These are phyloP conservation scores for Tribolium freemani DNA, from an alignment of 2,888 invertebrate genomes.

Conservation along the genomic window DNA sequence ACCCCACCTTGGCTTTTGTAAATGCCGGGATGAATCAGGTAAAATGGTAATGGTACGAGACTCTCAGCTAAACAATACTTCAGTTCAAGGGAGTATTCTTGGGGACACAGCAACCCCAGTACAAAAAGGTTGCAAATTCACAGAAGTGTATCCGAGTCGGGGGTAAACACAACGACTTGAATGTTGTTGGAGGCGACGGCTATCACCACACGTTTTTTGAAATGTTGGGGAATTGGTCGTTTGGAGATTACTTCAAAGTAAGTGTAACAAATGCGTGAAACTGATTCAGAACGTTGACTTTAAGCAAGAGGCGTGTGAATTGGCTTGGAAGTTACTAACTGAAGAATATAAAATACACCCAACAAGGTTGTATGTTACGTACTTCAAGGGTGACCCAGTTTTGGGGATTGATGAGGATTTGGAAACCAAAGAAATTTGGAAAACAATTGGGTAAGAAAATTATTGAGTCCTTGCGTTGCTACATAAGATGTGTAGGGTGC, in stretches of 20 bases:
- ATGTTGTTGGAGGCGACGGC: constrained; percentile 90
- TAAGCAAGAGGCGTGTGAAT: constrained; percentile 88
- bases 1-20: constrained; percentile 91
- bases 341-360: constrained; percentile 83
- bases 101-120: constrained; percentile 77
- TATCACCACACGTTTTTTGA: constrained; percentile 99
- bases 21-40: constrained; percentile 98
- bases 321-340: constrained; percentile 90
- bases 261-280: neutral
- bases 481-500: constrained; percentile 73
- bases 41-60: constrained; percentile 8
- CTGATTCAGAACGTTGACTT: constrained; percentile 7
- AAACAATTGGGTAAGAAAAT: constrained; percentile 76
- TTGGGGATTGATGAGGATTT: constrained; percentile 82
- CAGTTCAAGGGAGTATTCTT: constrained; percentile 95
- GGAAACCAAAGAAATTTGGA: constrained; percentile 89
- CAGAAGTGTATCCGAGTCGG: constrained; percentile 97
- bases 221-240: constrained; percentile 99
- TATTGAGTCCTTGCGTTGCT: neutral
- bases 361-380: constrained; percentile 88
- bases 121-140: constrained; percentile 82
- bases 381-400: constrained; percentile 85
- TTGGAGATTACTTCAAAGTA: constrained; percentile 95
- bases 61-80: constrained; percentile 44
- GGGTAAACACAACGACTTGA: constrained; percentile 95